Conservation (phyloP, 2,888 invertebrate genomes). For the Athrips mouffetella region DNA sequence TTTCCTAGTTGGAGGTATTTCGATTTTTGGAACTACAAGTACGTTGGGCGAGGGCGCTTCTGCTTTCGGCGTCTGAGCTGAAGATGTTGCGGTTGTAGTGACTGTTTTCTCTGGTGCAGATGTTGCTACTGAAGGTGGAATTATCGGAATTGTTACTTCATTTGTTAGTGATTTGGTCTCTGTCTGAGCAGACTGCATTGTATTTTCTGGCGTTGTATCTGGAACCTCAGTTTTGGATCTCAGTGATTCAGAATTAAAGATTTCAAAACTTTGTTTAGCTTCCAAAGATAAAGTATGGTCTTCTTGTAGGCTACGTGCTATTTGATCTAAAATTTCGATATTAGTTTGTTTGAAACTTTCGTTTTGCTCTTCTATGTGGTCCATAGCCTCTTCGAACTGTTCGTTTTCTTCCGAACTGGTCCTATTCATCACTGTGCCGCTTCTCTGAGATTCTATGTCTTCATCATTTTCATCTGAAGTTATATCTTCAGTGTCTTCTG, state of each 20-base stretch:
- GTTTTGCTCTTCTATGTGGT: conserved; percentile 60
- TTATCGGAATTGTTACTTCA: too few relatives aligned
- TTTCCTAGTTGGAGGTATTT: conserved; percentile 20
- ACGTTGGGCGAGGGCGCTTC: too few relatives aligned
- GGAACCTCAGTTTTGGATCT: not conserved
- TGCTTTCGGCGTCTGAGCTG: too few relatives aligned
- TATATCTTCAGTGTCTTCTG: conserved; percentile 56
- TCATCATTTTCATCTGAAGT: conserved; percentile 58
- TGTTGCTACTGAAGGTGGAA: not conserved
- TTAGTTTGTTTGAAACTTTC: conserved; percentile 62
- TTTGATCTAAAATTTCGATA: conserved; percentile 65
- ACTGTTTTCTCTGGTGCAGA: not conserved
- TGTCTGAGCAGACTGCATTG: not conserved
- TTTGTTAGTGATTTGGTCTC: too few relatives aligned
- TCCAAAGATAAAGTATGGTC: conserved; percentile 51
- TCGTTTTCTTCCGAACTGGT: conserved; percentile 72
- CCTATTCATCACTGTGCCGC: conserved; percentile 31
- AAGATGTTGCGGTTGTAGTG: too few relatives aligned
- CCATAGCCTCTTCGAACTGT: conserved; percentile 71
- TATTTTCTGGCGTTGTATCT: not conserved
- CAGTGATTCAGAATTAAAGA: not conserved
- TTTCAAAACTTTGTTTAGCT: conserved; percentile 23
- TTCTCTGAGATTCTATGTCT: conserved; percentile 26
- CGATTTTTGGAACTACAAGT: conserved; percentile 17
- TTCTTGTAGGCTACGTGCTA: conserved; percentile 65